Evolutionary conservation across 2,888 invertebrate genomes (phyloP).

Genomic region (Fissipunctia ypsillon): DNA sequence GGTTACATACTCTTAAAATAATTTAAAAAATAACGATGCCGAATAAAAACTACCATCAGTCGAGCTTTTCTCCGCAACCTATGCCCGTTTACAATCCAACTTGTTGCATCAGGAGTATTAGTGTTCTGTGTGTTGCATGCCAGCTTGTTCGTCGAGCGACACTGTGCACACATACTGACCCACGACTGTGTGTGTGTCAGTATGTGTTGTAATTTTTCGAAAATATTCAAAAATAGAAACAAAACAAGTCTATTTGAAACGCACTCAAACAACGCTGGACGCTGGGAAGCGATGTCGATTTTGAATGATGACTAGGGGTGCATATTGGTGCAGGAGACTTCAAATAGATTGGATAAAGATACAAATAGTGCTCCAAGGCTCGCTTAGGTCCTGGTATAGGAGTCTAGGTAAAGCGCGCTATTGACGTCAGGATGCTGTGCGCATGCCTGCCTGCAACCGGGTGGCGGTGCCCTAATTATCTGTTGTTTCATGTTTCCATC

Average conservation of each 20-base stretch:
- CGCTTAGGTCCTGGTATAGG: conserved; percentile 45
- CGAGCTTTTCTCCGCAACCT: not conserved
- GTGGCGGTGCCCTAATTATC: not conserved
- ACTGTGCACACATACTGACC: not conserved
- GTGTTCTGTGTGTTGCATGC: no score
- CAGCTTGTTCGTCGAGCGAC: not conserved
- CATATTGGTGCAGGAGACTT: conserved; percentile 1
- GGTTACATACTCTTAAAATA: no score
- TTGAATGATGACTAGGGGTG: conserved; percentile 41
- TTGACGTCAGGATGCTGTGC: conserved; percentile 25
- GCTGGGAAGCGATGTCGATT: conserved; percentile 18
- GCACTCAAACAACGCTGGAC: not conserved
- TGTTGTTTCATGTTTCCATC: conserved; percentile 30
- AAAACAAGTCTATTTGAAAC: conserved; percentile 9
- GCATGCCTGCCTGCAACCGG: conserved; percentile 35
- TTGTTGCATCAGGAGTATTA: no score
- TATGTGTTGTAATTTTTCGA: conserved; percentile 14
- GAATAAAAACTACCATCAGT: not conserved
- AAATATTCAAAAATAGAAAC: conserved; percentile 11
- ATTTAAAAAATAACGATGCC: no score
- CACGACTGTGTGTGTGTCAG: not conserved
- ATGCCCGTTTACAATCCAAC: conserved; percentile 1
- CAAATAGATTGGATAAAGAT: not conserved
- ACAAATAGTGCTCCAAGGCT: not conserved
- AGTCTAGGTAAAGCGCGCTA: conserved; percentile 21